Evolutionary conservation across 1,140 invertebrate genomes (phyloP).

Genomic region (Drosophila guanche): DNA sequence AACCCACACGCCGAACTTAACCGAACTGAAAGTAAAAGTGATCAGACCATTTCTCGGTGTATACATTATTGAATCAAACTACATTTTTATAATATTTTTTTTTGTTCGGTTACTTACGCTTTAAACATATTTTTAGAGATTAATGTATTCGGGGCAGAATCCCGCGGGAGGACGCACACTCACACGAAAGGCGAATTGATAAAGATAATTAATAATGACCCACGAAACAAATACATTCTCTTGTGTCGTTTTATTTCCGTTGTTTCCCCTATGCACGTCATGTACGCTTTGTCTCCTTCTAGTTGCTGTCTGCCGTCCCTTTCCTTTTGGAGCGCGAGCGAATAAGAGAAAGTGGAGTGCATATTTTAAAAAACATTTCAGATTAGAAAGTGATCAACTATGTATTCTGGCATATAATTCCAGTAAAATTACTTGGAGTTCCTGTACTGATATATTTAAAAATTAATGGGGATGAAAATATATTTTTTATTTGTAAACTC

Average conservation of each 20-base stretch:
- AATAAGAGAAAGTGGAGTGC: constrained; percentile 48
- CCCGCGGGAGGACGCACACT: constrained; percentile 18
- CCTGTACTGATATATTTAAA: background rate
- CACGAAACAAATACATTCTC: constrained; percentile 7
- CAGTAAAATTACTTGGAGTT: background rate
- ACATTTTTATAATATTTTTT: constrained; percentile 32
- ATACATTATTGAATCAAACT: too few species aligned
- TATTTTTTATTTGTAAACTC: background rate
- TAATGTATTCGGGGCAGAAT: constrained; percentile 35
- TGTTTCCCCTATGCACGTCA: constrained; percentile 29
- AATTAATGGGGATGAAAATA: background rate
- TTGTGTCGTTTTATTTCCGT: constrained; percentile 7
- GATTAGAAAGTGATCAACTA: too few species aligned
- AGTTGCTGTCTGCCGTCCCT: constrained; percentile 26
- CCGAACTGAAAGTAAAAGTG: constrained; percentile 18
- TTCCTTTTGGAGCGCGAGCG: constrained; percentile 15
- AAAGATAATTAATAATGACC: constrained; percentile 60
- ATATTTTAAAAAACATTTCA: too few species aligned
- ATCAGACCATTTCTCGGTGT: background rate
- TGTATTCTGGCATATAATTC: too few species aligned
- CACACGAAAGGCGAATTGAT: constrained; percentile 49
- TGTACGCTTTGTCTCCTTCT: constrained; percentile 18
- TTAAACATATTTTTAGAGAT: constrained; percentile 46
- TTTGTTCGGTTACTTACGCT: constrained; percentile 40
- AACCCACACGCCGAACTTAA: constrained; percentile 33